phyloP scores from a whole-genome alignment of 2,888 invertebrate species.

The Drosophila kuntzei region DNA sequence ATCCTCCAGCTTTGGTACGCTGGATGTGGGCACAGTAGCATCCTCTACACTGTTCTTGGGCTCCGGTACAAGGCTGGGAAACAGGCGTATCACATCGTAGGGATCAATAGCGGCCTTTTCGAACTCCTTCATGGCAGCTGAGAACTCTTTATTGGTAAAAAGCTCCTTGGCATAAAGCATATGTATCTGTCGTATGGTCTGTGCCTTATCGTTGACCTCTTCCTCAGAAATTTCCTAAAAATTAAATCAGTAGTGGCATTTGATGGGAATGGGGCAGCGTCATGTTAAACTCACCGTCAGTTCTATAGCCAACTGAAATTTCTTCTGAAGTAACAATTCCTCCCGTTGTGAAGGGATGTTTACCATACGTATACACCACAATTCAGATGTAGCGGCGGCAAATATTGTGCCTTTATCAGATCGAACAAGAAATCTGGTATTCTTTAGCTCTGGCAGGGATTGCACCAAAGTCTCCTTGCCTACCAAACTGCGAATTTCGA shows the following conservation, averaged over 20 bases:
- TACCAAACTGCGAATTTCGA: conserved; percentile 95
- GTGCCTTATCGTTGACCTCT: conserved; percentile 91
- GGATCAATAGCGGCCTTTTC: conserved; percentile 96
- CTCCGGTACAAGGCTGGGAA: conserved; percentile 91
- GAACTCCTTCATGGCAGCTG: conserved; percentile 96
- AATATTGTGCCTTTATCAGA: conserved; percentile 93
- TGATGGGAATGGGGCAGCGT: background rate
- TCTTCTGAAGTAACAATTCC: conserved; percentile 93
- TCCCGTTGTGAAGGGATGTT: conserved; percentile 94
- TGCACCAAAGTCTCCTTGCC: conserved; percentile 90
- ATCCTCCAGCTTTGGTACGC: conserved; percentile 88
- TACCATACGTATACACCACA: conserved; percentile 94
- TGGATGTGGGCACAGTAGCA: conserved; percentile 48
- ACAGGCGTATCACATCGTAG: conserved; percentile 96
- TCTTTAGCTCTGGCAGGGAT: conserved; percentile 90
- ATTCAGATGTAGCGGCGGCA: conserved; percentile 93
- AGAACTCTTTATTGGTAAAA: conserved; percentile 94
- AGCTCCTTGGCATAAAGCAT: conserved; percentile 95
- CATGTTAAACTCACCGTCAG: conserved; percentile 89
- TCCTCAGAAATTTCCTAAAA: conserved; percentile 92
- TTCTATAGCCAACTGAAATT: conserved; percentile 96
- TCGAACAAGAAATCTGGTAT: conserved; percentile 91
- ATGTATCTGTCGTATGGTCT: conserved; percentile 94
- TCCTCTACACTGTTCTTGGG: conserved; percentile 71
- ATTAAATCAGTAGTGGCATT: background rate